phyloP scores from a whole-genome alignment of 2,888 invertebrate genomes.

The Agriopis marginaria region DNA sequence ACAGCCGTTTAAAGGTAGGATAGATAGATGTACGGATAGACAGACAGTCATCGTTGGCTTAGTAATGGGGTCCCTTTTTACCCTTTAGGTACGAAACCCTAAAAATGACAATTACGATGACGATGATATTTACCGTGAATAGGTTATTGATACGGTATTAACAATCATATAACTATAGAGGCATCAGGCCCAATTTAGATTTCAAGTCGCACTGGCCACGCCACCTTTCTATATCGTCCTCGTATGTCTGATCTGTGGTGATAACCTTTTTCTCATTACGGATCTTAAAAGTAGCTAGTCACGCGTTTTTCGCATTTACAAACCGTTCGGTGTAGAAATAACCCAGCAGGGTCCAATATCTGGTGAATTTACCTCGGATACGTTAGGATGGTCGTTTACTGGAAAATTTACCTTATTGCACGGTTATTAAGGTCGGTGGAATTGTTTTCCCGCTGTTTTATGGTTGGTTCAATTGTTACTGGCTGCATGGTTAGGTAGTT shows the following conservation, averaged over 20 bases:
- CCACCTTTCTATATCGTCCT: too few relatives aligned
- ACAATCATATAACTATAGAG: too few relatives aligned
- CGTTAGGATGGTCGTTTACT: conserved; percentile 39
- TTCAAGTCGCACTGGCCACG: too few relatives aligned
- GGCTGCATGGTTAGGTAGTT: conserved; percentile 28
- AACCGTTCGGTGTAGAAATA: conserved; percentile 33
- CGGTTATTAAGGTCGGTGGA: conserved; percentile 46
- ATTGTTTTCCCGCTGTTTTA: conserved; percentile 51
- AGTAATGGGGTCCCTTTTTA: too few relatives aligned
- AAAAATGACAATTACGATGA: too few relatives aligned
- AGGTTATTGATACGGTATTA: too few relatives aligned
- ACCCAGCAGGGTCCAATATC: conserved; percentile 34
- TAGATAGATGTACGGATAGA: too few relatives aligned
- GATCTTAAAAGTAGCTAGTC: conserved; percentile 56
- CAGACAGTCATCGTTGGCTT: too few relatives aligned
- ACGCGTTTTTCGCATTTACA: conserved; percentile 55
- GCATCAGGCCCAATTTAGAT: too few relatives aligned
- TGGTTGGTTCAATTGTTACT: conserved; percentile 42
- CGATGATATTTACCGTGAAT: too few relatives aligned
- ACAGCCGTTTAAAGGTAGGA: too few relatives aligned
- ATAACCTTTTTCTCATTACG: conserved; percentile 49
- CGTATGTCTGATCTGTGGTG: background rate
- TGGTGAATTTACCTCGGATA: conserved; percentile 36
- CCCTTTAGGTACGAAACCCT: too few relatives aligned
- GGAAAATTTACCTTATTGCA: conserved; percentile 47